These are phyloP conservation scores for Caenorhabditis becei DNA, from an alignment of 2,888 invertebrate genomes.

Conservation along the genomic window DNA sequence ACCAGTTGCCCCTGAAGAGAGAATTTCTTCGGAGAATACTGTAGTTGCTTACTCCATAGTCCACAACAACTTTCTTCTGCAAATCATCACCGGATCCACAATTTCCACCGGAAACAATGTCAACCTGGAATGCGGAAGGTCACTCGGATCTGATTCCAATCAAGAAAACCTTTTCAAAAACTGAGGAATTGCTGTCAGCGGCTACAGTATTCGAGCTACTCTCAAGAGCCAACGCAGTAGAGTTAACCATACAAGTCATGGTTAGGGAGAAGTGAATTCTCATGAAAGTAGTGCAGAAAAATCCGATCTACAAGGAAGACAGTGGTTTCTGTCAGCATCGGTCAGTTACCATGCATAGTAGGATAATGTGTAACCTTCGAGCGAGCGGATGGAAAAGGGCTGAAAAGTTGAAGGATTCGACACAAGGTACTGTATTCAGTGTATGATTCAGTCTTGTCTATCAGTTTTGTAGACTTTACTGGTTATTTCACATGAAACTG, in stretches of 20 bases:
- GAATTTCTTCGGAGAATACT: background rate
- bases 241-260: slow-evolving; percentile 69
- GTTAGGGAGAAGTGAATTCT: slow-evolving; percentile 60
- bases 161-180: slow-evolving; percentile 15
- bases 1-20: slow-evolving; percentile 68
- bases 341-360: slow-evolving; percentile 46
- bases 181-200: background rate
- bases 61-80: slow-evolving; percentile 55
- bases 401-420: slow-evolving; percentile 36
- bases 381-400: slow-evolving; percentile 65
- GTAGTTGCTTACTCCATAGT: slow-evolving; percentile 53
- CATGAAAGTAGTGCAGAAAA: slow-evolving; percentile 62
- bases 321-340: background rate
- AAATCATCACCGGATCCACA: slow-evolving; percentile 23
- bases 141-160: no score
- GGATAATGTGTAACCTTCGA: slow-evolving; percentile 57
- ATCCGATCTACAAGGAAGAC: slow-evolving; percentile 38
- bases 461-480: no score
- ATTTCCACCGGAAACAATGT: slow-evolving; percentile 16
- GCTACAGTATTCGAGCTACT: slow-evolving; percentile 7
- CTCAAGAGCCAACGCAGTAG: slow-evolving; percentile 57
- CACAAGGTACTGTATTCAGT: no score
- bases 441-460: no score
- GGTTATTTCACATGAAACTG: no score
- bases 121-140: slow-evolving; percentile 1